Evolutionary conservation across 2,888 invertebrate genomes (phyloP).

Genomic region (Cactoblastis cactorum): DNA sequence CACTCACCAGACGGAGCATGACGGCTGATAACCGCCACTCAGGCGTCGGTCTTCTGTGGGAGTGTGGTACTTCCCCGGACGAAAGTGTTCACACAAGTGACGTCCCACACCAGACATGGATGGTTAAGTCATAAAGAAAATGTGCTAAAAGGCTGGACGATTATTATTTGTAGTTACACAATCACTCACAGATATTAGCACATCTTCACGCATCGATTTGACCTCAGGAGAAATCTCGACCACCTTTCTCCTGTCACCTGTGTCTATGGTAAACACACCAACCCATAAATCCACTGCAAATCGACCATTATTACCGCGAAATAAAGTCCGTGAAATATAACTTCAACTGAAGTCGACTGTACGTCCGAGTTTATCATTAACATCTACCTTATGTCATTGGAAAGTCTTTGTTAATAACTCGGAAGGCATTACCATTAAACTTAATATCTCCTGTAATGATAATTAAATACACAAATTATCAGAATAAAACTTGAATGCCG

Average conservation of each 20-base stretch:
- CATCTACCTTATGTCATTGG: slow-evolving; percentile 6
- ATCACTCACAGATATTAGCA: not conserved
- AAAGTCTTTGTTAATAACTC: not conserved
- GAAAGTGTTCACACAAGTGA: no score
- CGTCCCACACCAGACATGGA: no score
- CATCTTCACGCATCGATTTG: not conserved
- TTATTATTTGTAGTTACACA: not conserved
- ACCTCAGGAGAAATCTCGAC: slow-evolving; percentile 5
- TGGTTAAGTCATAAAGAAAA: not conserved
- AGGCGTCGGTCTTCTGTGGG: no score
- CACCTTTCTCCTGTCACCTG: not conserved
- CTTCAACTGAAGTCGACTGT: not conserved
- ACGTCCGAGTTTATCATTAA: not conserved
- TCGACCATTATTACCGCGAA: no score
- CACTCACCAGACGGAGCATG: no score
- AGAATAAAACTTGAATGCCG: no score
- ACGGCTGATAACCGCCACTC: no score
- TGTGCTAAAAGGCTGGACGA: not conserved
- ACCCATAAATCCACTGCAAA: not conserved
- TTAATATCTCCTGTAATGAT: not conserved
- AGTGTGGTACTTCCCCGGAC: no score
- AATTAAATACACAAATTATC: no score
- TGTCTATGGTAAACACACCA: not conserved
- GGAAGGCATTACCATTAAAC: not conserved
- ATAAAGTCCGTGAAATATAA: no score